phyloP scores from a whole-genome alignment of 2,888 invertebrate genomes.

The Eupithecia dodoneata region DNA sequence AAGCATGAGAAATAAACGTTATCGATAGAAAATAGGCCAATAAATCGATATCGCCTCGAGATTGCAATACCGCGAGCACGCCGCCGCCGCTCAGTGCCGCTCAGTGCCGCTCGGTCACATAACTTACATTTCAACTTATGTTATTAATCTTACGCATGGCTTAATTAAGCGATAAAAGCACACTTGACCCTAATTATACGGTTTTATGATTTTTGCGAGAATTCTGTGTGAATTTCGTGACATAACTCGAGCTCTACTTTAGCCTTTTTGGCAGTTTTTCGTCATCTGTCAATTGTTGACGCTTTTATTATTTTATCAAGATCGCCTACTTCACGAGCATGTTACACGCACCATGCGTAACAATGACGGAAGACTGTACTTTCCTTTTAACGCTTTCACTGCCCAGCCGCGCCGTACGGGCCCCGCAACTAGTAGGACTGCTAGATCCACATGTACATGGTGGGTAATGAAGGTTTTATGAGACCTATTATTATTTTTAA shows the following conservation, averaged over 20 bases:
- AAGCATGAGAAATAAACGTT: constrained; percentile 7
- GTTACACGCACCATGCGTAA: neutral
- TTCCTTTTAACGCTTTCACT: neutral
- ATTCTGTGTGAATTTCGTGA: constrained; percentile 25
- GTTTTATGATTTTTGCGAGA: constrained; percentile 24
- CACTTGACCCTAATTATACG: constrained; percentile 27
- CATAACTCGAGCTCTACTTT: constrained; percentile 19
- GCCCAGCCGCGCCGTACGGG: too few relatives aligned
- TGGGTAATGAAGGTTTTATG: too few relatives aligned
- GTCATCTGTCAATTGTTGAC: constrained; percentile 10
- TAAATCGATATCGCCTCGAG: constrained; percentile 20
- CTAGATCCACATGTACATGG: too few relatives aligned
- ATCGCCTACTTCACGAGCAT: neutral
- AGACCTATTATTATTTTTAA: neutral
- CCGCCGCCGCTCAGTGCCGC: neutral
- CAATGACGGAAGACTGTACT: neutral
- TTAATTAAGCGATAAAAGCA: constrained; percentile 19
- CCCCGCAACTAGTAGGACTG: too few relatives aligned
- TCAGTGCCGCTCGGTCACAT: neutral
- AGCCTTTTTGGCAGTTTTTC: constrained; percentile 11
- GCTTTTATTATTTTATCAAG: constrained; percentile 6
- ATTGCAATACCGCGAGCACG: constrained; percentile 14
- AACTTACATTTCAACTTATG: constrained; percentile 5
- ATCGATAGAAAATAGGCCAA: constrained; percentile 23
- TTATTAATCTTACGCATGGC: constrained; percentile 3